Evolutionary conservation across 1,140 invertebrate genomes (phyloP).

Genomic region (Argopecten irradians): DNA sequence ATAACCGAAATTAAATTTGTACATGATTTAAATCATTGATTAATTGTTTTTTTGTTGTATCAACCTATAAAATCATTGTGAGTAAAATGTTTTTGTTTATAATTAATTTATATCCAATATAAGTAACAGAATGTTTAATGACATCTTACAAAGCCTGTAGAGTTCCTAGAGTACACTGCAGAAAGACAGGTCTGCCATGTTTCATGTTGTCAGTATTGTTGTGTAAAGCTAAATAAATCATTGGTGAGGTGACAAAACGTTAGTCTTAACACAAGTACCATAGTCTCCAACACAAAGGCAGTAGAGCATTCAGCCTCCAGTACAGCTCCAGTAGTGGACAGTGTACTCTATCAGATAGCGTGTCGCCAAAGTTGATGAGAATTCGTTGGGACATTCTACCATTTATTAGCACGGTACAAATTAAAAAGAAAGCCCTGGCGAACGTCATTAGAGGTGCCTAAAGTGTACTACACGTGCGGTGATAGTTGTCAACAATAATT

Average conservation of each 20-base stretch:
- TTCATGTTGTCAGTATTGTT: not conserved
- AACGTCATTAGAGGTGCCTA: slow-evolving; percentile 1
- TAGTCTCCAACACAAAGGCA: not conserved
- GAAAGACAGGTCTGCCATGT: not conserved
- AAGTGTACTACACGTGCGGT: not conserved
- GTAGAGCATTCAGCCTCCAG: no score
- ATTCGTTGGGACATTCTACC: not conserved
- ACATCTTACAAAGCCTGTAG: not conserved
- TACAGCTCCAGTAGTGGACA: not conserved
- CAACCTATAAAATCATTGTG: no score
- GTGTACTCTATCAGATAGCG: slow-evolving; percentile 1
- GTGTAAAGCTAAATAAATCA: not conserved
- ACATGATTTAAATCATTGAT: no score
- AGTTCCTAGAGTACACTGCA: not conserved
- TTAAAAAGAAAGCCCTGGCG: not conserved
- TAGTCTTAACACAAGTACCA: no score
- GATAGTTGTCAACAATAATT: not conserved
- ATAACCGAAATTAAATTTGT: no score
- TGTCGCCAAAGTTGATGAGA: slow-evolving; percentile 20
- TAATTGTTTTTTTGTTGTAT: no score
- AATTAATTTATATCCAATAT: not conserved
- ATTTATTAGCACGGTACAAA: not conserved
- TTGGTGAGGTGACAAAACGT: not conserved
- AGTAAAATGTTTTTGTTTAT: no score
- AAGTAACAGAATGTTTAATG: not conserved